Conservation (phyloP, 2,113 vertebrate species). For the Scophthalmus maximus region DNA sequence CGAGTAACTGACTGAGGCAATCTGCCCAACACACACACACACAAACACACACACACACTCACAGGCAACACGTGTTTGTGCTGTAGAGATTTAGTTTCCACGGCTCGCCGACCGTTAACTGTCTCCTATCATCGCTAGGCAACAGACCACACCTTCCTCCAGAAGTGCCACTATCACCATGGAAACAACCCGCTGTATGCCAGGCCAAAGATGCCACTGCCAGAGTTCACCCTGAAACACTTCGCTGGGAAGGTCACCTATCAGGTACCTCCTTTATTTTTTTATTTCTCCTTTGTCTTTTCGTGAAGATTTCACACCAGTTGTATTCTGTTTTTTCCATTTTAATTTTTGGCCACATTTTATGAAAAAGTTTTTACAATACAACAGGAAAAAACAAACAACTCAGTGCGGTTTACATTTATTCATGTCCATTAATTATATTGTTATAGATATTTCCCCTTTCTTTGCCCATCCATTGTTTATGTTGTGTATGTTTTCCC, state of each 20-base stretch:
- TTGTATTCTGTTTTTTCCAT: background rate
- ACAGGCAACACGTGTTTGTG: slow-evolving; percentile 26
- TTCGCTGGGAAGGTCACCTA: slow-evolving; percentile 97
- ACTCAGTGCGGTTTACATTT: too few species aligned
- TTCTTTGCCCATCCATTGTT: too few species aligned
- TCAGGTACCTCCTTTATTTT: slow-evolving; percentile 83
- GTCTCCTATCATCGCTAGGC: slow-evolving; percentile 82
- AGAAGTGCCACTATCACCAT: slow-evolving; percentile 99
- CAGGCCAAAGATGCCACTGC: slow-evolving; percentile 97
- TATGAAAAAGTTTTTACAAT: too few species aligned
- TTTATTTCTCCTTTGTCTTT: background rate
- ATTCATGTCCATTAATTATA: too few species aligned
- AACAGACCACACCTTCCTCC: slow-evolving; percentile 98
- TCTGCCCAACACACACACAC: background rate
- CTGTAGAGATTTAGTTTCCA: slow-evolving; percentile 37
- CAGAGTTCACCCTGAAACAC: slow-evolving; percentile 96
- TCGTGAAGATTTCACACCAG: too few species aligned
- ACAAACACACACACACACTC: too few species aligned
- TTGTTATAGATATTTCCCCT: too few species aligned
- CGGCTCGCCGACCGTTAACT: slow-evolving; percentile 37
- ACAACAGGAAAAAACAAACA: too few species aligned
- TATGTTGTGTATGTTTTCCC: too few species aligned
- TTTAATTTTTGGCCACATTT: too few species aligned
- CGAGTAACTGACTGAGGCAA: slow-evolving; percentile 16
- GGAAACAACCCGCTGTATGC: slow-evolving; percentile 89